phyloP scores from a whole-genome alignment of 2,888 invertebrate species.

The Ophonus ardosiacus region DNA sequence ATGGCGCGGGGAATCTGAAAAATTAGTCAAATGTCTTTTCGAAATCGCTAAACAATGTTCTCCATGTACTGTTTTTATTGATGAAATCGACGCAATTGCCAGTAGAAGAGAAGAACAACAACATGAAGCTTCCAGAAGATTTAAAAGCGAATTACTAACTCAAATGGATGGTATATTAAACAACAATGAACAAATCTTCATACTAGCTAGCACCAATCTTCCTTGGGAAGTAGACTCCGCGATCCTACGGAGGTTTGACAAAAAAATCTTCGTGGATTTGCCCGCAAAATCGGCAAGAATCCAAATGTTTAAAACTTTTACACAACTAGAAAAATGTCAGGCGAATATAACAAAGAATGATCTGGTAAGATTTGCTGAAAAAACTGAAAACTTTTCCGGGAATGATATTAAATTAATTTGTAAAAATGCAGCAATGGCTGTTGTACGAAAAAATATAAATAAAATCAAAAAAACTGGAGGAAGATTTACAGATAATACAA shows the following conservation, averaged over 20 bases:
- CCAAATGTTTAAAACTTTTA: slow-evolving; percentile 82
- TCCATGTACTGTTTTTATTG: slow-evolving; percentile 94
- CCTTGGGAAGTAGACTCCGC: slow-evolving; percentile 97
- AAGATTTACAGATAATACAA: neutral
- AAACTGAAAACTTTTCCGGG: slow-evolving; percentile 89
- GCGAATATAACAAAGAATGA: slow-evolving; percentile 75
- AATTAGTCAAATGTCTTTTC: slow-evolving; percentile 91
- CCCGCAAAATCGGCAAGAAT: slow-evolving; percentile 84
- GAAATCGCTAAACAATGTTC: slow-evolving; percentile 91
- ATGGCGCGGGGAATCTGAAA: slow-evolving; percentile 97
- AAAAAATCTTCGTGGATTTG: slow-evolving; percentile 88
- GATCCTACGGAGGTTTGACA: slow-evolving; percentile 91
- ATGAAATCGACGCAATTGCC: slow-evolving; percentile 93
- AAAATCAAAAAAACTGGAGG: slow-evolving; percentile 68
- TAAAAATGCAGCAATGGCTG: slow-evolving; percentile 92
- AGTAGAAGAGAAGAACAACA: slow-evolving; percentile 83
- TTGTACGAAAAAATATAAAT: slow-evolving; percentile 83
- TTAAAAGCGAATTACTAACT: slow-evolving; percentile 92
- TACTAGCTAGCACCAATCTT: slow-evolving; percentile 92
- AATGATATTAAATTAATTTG: slow-evolving; percentile 92
- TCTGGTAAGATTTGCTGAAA: slow-evolving; percentile 76
- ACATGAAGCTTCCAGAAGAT: slow-evolving; percentile 91
- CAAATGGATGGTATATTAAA: slow-evolving; percentile 89
- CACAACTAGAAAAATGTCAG: slow-evolving; percentile 77
- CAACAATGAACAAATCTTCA: slow-evolving; percentile 81